Conservation (phyloP, 1,140 invertebrate species). For the Drosophila nebulosa region DNA sequence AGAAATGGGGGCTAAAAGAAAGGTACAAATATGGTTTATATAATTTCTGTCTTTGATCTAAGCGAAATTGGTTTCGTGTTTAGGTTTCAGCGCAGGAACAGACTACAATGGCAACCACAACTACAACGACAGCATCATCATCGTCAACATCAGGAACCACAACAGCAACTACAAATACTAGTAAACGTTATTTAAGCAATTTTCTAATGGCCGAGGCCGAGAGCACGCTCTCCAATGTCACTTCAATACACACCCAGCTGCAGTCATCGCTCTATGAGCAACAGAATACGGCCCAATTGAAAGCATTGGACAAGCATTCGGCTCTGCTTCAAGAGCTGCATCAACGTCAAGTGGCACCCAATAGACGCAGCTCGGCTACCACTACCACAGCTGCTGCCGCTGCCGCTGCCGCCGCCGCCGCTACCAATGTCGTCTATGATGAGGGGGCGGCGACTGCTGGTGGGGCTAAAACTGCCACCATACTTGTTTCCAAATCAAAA, state of each 20-base stretch:
- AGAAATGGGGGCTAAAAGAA: slow-evolving; percentile 66
- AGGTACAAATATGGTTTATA: slow-evolving; percentile 29
- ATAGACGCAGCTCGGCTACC: slow-evolving; percentile 23
- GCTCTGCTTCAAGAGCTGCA: slow-evolving; percentile 69
- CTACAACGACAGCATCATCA: slow-evolving; percentile 59
- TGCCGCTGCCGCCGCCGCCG: slow-evolving; percentile 21
- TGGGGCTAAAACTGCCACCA: slow-evolving; percentile 79
- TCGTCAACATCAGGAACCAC: slow-evolving; percentile 66
- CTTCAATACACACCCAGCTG: slow-evolving; percentile 78
- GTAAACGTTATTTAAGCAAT: slow-evolving; percentile 77
- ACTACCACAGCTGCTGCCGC: slow-evolving; percentile 40
- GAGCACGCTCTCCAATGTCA: slow-evolving; percentile 80
- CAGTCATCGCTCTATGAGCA: slow-evolving; percentile 78
- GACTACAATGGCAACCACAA: slow-evolving; percentile 64
- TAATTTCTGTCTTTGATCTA: background rate
- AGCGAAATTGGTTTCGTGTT: background rate
- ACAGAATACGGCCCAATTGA: slow-evolving; percentile 55
- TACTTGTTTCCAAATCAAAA: slow-evolving; percentile 81
- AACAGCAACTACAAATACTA: slow-evolving; percentile 58
- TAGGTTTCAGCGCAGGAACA: slow-evolving; percentile 78
- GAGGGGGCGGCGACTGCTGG: background rate
- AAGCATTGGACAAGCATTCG: slow-evolving; percentile 72
- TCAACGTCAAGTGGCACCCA: slow-evolving; percentile 58
- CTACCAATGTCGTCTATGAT: slow-evolving; percentile 9
- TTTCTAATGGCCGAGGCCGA: slow-evolving; percentile 69